Conservation (phyloP, 2,888 invertebrate genomes). For the Rhamnusium bicolor region DNA sequence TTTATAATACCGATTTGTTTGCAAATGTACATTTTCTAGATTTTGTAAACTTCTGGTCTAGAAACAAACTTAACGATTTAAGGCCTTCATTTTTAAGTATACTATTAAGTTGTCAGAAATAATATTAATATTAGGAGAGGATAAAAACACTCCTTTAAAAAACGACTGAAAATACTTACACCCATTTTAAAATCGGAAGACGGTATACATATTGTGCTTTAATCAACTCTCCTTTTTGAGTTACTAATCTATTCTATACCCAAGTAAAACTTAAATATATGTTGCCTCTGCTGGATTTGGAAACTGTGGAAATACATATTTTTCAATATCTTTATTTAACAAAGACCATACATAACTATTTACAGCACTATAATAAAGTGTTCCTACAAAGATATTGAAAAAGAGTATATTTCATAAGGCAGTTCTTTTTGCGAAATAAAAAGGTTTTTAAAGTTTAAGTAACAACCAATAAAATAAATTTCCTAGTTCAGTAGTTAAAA, state of each 20-base stretch:
- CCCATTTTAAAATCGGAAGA: slow-evolving; percentile 11
- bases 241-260: slow-evolving; percentile 18
- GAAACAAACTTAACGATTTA: not conserved
- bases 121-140: slow-evolving; percentile 12
- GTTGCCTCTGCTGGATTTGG: not conserved
- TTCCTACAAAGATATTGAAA: slow-evolving; percentile 1
- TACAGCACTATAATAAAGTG: not conserved
- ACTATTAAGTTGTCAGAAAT: not conserved
- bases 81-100: not conserved
- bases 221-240: slow-evolving; percentile 26
- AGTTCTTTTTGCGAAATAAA: not conserved
- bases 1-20: not conserved
- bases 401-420: not conserved
- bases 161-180: slow-evolving; percentile 1
- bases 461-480: not conserved
- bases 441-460: not conserved
- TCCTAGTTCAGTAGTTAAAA: slow-evolving; percentile 5
- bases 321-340: slow-evolving; percentile 1
- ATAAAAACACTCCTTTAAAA: slow-evolving; percentile 32
- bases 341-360: not conserved
- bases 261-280: not conserved
- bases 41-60: slow-evolving; percentile 2
- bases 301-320: not conserved
- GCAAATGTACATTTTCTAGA: not conserved
- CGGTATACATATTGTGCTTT: slow-evolving; percentile 28